These are phyloP conservation scores for Polypterus senegalus DNA, from an alignment of 2,113 vertebrate species.

Conservation along the genomic window DNA sequence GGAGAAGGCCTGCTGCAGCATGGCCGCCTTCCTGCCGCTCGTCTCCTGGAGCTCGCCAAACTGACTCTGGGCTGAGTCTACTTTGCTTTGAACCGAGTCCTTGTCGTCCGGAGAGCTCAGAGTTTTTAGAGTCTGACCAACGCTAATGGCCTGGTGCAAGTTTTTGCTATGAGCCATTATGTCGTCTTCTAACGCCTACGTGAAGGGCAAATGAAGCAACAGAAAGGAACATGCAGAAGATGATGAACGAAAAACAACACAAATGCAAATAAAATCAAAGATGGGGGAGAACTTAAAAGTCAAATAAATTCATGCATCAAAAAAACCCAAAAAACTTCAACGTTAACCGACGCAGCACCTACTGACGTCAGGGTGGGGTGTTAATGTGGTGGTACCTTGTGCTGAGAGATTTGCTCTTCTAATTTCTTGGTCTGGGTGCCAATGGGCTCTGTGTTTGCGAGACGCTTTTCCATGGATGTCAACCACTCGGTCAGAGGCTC, in stretches of 20 bases:
- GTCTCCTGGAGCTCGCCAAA: slow-evolving; percentile 87
- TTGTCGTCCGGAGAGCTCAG: slow-evolving; percentile 88
- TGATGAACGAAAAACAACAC: slow-evolving; percentile 38
- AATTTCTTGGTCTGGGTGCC: slow-evolving; percentile 81
- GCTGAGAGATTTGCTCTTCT: slow-evolving; percentile 77
- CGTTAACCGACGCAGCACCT: no score
- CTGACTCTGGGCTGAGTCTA: slow-evolving; percentile 70
- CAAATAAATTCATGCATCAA: no score
- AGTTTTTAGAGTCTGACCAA: slow-evolving; percentile 78
- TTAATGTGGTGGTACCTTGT: slow-evolving; percentile 59
- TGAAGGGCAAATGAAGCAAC: slow-evolving; percentile 28
- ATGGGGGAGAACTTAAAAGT: neutral
- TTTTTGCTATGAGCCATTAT: slow-evolving; percentile 74
- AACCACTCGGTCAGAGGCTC: slow-evolving; percentile 87
- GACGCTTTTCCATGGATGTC: slow-evolving; percentile 65
- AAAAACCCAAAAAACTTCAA: no score
- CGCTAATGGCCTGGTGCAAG: slow-evolving; percentile 77
- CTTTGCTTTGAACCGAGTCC: slow-evolving; percentile 79
- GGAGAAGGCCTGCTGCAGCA: slow-evolving; percentile 79
- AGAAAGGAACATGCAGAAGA: slow-evolving; percentile 32
- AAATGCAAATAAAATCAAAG: slow-evolving; percentile 32
- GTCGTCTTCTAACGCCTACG: slow-evolving; percentile 84
- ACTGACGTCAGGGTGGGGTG: neutral
- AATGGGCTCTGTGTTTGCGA: slow-evolving; percentile 76
- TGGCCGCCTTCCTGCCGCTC: slow-evolving; percentile 69